Base-by-base conservation (phyloP, 2,888 invertebrate species). In the Melinaea menophilus region DNA sequence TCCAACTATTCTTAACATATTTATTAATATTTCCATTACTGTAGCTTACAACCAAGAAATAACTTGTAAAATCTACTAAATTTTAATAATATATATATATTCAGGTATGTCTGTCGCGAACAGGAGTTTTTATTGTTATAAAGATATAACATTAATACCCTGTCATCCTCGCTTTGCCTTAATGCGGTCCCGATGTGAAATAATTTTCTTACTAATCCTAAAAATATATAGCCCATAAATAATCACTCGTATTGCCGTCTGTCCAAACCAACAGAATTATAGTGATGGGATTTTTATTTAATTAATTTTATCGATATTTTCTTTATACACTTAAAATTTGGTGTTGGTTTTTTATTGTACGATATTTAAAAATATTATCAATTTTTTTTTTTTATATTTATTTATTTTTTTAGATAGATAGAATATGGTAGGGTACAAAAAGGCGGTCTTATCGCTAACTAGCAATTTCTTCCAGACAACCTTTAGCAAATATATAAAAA, bases 211-310 rank as follows among this genome's bases (percentile, higher is more conserved):
- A 82, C 82, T 88, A 89, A 89, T 88, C 88, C 87, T 69, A 82
- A 86, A 90, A 83, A 88, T 88, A 88, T 88, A 85, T 84, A 79
- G 83, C 70, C 78, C 82, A 82, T 90, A 90, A 89, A 89, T 89
- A 82, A 85, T 79, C 79, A 72, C 76, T 74, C 73, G 79, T 81
- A 84, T 86, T 77, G 79, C 81, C 79, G 79, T 74, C 79, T 82
- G 86, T 87, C 84, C 78, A 84, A 86, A 82, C 82, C 82, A 73
- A 64, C 74, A 82, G 72, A 56, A 55, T 48, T 57, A n/a, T 66
- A 69, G 70, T 69, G 67, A 69, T 65, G 72, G 46, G 31, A 11
- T 2, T 3, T 41, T 33, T 35, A 22, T 13, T 22, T 59, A 22
- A 31, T 51, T 11, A 31, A 48, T 48, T 48, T 5, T 48, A 56